Evolutionary conservation across 2,888 invertebrate genomes (phyloP), one percentile per base, ranked within the genome.

Genomic region (Ypsolopha scabrella): DNA sequence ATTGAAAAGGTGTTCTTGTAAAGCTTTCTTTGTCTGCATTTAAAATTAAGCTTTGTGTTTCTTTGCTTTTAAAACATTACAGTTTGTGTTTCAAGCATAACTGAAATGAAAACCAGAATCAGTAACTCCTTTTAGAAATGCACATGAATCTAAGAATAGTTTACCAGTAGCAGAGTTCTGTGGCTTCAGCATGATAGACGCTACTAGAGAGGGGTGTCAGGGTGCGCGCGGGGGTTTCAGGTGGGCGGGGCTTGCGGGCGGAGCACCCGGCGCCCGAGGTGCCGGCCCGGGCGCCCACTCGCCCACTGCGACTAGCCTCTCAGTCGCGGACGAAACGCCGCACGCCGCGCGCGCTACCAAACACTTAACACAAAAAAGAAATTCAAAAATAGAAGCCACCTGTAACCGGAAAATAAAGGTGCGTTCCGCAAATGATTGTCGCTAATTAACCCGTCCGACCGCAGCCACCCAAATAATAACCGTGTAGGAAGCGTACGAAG

Each of bases 401-500:
- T 70, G 72, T 68, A 65, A 58, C 62, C 64, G 62, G 61, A 57
- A 63, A 65, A 61, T 62, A 69, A 75, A 80, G 75, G 75, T 78
- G 81, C 75, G 67, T 66, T 64, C 59, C 60, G 55, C 52, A 61
- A 67, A 64, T 62, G 67, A 63, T 63, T 63, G 65, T 65, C 67
- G 62, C 61, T 75, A 71, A 79, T 80, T 75, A 77, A 68, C 57
- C 60, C 65, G 65, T 65, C n/a, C 64, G 64, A 61, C 69, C 70
- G 70, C 72, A 68, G 68, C 65, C 78, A 79, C 79, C 80, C 76
- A 72, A 80, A 78, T 80, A 80, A 83, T 81, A 77, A 72, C 75
- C 85, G 85, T 81, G 75, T 76, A 83, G 75, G 66, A 75, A 78
- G 68, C 75, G 66, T 68, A 68, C 54, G 54, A 51, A 54, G 50